phyloP scores from a whole-genome alignment of 2,888 invertebrate species.

The Uropetala carovei region DNA sequence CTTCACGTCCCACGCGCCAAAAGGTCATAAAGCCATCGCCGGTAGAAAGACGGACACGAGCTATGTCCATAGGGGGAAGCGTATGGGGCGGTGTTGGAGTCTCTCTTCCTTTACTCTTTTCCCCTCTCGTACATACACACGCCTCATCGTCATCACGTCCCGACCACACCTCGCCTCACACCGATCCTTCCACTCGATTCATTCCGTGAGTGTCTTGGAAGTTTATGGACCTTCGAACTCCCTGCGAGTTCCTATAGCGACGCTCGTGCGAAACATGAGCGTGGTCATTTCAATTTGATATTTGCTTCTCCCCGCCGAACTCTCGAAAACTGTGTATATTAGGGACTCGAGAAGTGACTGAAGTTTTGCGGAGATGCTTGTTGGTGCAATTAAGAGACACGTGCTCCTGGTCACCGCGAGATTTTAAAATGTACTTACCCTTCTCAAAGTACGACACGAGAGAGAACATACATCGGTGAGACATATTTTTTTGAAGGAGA shows the following conservation, averaged over 20 bases:
- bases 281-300: too few species aligned
- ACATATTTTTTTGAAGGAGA: too few species aligned
- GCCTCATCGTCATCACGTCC: not conserved
- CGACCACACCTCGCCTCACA: slow-evolving; percentile 11
- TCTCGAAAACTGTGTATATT: too few species aligned
- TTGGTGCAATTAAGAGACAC: too few species aligned
- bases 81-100: not conserved
- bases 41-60: not conserved
- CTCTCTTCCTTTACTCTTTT: not conserved
- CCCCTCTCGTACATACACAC: not conserved
- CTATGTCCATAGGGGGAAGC: not conserved
- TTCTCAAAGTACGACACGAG: too few species aligned
- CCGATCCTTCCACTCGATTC: not conserved
- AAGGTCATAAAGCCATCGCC: slow-evolving; percentile 23
- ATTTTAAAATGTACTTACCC: too few species aligned
- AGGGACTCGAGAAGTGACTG: too few species aligned
- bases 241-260: not conserved
- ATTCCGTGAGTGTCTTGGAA: not conserved
- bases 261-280: too few species aligned
- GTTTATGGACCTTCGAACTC: not conserved
- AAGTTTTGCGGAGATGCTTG: too few species aligned
- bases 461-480: too few species aligned
- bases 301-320: too few species aligned
- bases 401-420: too few species aligned
- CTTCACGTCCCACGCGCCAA: slow-evolving; percentile 17